phyloP scores from a whole-genome alignment of 2,113 vertebrate species.

The Propithecus coquereli region DNA sequence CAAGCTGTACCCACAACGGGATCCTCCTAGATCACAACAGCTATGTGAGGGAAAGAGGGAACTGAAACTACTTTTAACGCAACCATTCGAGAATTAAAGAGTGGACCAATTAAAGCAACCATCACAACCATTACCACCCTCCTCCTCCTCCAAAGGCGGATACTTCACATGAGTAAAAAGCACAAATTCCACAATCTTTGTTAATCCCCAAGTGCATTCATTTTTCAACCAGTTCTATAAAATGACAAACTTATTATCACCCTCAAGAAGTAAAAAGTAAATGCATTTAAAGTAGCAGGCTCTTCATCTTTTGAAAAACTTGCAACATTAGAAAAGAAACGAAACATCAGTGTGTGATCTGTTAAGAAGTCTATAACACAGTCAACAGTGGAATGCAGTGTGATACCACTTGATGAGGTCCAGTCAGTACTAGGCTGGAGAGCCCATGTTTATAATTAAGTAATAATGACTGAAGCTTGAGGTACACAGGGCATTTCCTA shows the following conservation, averaged over 20 bases:
- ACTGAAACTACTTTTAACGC: slow-evolving; percentile 18
- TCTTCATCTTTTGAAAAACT: slow-evolving; percentile 27
- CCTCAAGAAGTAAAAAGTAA: background rate
- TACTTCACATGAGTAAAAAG: background rate
- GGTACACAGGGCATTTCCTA: slow-evolving; percentile 72
- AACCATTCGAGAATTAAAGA: background rate
- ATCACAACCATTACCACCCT: background rate
- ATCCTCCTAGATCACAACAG: background rate
- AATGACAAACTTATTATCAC: background rate
- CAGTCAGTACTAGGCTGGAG: slow-evolving; percentile 40
- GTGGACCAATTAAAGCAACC: background rate
- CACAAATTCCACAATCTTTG: background rate
- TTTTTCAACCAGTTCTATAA: background rate
- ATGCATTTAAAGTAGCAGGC: background rate
- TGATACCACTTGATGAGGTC: slow-evolving; percentile 34
- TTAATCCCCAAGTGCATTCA: background rate
- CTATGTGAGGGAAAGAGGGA: background rate
- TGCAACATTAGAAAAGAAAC: background rate
- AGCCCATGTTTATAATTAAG: slow-evolving; percentile 78
- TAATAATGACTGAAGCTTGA: slow-evolving; percentile 65
- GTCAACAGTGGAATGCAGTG: slow-evolving; percentile 55
- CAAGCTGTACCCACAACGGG: slow-evolving; percentile 32
- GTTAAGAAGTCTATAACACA: slow-evolving; percentile 49
- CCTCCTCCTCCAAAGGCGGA: background rate
- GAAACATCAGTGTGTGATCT: slow-evolving; percentile 23